These are phyloP conservation scores for Nothocercus julius DNA, from an alignment of 2,113 vertebrate species.

Conservation along the genomic window DNA sequence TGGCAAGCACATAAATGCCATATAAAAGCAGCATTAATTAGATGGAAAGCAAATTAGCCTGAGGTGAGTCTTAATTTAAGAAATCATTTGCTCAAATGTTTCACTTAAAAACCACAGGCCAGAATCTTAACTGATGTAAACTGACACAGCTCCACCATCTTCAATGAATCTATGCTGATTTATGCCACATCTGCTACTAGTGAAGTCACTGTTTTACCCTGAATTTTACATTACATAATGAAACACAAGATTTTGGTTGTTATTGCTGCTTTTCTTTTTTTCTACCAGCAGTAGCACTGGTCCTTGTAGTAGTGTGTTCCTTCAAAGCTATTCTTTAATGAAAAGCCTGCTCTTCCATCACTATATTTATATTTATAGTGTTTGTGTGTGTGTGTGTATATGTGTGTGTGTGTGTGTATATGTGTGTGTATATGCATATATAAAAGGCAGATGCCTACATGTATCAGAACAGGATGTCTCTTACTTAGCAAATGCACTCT, in stretches of 20 bases:
- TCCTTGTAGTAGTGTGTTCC: not conserved
- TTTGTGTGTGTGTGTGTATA: no score
- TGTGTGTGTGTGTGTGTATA: not conserved
- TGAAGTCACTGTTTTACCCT: constrained; percentile 15
- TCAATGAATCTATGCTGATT: not conserved
- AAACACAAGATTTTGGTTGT: not conserved
- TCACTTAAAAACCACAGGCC: constrained; percentile 5
- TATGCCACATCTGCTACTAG: not conserved
- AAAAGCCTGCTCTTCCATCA: not conserved
- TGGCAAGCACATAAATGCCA: not conserved
- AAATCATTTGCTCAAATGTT: constrained; percentile 3
- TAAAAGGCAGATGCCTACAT: not conserved
- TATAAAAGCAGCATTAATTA: not conserved
- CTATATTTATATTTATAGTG: not conserved
- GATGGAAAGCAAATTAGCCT: not conserved
- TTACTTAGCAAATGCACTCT: constrained; percentile 26
- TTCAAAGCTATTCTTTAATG: not conserved
- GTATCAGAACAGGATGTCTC: not conserved
- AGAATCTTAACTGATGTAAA: not conserved
- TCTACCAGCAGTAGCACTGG: not conserved
- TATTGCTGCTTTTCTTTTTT: not conserved
- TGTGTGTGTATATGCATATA: not conserved
- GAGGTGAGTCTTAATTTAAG: not conserved
- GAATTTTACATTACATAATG: constrained; percentile 13
- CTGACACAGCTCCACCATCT: not conserved